Evolutionary conservation across 2,797 vertebrate species (phyloP).

Genomic region (Galago senegalensis): DNA sequence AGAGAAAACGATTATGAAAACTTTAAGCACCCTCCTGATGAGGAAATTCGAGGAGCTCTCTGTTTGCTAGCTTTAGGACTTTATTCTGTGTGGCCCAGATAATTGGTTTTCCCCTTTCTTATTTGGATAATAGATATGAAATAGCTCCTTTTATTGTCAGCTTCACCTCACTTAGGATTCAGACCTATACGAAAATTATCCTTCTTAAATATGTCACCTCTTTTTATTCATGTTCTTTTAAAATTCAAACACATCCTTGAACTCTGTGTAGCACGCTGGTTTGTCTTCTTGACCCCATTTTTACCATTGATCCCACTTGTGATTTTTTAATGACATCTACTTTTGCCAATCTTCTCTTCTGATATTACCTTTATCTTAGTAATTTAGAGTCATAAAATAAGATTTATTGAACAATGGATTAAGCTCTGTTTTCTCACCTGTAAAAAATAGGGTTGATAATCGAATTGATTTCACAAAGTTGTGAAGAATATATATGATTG

Average conservation of each 20-base stretch:
- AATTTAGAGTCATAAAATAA: conserved; percentile 43
- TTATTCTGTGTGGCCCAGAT: background rate
- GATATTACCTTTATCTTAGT: background rate
- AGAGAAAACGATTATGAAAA: background rate
- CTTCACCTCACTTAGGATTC: background rate
- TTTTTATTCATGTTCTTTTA: background rate
- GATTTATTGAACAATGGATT: background rate
- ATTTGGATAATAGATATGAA: background rate
- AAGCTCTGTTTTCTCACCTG: background rate
- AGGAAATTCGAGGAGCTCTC: background rate
- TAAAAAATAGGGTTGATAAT: conserved; percentile 7
- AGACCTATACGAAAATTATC: background rate
- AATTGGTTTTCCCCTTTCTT: background rate
- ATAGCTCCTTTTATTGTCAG: background rate
- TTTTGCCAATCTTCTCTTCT: conserved; percentile 28
- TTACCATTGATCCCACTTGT: background rate
- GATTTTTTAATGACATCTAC: background rate
- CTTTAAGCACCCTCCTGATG: background rate
- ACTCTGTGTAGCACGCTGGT: background rate
- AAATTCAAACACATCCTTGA: background rate
- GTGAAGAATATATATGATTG: background rate
- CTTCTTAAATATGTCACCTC: background rate
- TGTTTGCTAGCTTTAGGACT: conserved; percentile 50
- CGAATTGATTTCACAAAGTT: conserved; percentile 20
- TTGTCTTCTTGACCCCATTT: background rate